phyloP scores from a whole-genome alignment of 64 coral and sea anemone genomes.

The Anthopleura sola region DNA sequence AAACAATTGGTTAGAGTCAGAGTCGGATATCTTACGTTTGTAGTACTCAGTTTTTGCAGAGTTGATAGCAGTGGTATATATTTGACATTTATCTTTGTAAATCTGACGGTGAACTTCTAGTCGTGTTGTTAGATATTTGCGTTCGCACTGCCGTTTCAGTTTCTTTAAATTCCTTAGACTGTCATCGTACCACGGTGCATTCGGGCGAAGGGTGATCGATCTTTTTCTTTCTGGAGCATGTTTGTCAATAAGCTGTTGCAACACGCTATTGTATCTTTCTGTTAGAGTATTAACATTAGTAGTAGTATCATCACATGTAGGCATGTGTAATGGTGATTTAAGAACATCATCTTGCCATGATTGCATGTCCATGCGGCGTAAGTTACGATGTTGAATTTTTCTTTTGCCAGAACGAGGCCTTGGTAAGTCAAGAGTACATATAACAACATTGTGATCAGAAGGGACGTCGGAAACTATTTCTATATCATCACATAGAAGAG shows the following conservation, averaged over 20 bases:
- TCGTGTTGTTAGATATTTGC: background rate
- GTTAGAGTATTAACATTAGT: background rate
- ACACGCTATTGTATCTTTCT: background rate
- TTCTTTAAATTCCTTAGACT: background rate
- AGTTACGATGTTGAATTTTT: background rate
- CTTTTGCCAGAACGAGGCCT: background rate
- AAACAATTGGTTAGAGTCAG: slow-evolving; percentile 21
- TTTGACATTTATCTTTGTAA: slow-evolving; percentile 34
- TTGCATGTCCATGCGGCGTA: background rate
- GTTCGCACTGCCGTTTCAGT: background rate
- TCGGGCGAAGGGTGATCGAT: background rate
- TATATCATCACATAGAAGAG: background rate
- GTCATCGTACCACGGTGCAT: background rate
- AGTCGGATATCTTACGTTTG: background rate
- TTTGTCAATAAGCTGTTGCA: background rate
- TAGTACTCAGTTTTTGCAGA: slow-evolving; percentile 32
- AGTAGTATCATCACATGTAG: background rate
- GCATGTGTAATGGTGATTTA: background rate
- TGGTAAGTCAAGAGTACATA: background rate
- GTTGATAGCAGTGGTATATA: slow-evolving; percentile 8
- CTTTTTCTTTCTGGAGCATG: background rate
- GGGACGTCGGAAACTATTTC: background rate
- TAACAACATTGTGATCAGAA: background rate
- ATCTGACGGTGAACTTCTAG: slow-evolving; percentile 37
- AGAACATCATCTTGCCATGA: background rate